These are phyloP conservation scores for Megaptera novaeangliae DNA, from an alignment of 2,113 vertebrate genomes.

Conservation along the genomic window DNA sequence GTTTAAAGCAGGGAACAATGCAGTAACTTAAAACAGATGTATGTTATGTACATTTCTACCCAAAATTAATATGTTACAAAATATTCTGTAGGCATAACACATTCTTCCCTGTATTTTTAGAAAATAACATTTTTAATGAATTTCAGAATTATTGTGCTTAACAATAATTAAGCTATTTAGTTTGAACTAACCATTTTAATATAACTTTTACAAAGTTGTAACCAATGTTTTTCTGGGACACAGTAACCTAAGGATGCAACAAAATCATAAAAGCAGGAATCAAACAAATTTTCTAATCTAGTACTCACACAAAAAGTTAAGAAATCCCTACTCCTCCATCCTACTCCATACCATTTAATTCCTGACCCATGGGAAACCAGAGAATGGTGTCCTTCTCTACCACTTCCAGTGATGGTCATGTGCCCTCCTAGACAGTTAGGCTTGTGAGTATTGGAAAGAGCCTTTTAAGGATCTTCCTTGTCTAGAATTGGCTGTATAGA, in stretches of 20 bases:
- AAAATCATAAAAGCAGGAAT: background rate
- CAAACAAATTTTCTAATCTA: background rate
- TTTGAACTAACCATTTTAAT: background rate
- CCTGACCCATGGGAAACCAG: background rate
- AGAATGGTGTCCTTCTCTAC: background rate
- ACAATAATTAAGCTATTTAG: background rate
- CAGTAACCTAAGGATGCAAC: background rate
- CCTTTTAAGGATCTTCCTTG: background rate
- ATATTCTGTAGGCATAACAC: background rate
- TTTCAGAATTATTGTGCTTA: constrained; percentile 20
- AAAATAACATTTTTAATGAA: background rate
- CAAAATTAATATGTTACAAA: constrained; percentile 28
- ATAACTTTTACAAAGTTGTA: background rate
- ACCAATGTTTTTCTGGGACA: background rate
- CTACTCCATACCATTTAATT: background rate
- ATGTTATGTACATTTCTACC: background rate
- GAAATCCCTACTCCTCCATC: background rate
- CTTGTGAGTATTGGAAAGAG: background rate
- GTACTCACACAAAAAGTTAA: background rate
- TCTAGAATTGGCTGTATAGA: background rate
- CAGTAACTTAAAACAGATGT: constrained; percentile 1
- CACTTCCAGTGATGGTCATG: background rate
- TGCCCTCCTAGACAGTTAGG: background rate
- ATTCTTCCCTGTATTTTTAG: background rate
- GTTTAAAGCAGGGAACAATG: background rate